A percentile compares a stretch with the other conserved stretches of the same genome.
Conservation (phyloP, 2,888 invertebrate species). For the Germaria angustata region DNA sequence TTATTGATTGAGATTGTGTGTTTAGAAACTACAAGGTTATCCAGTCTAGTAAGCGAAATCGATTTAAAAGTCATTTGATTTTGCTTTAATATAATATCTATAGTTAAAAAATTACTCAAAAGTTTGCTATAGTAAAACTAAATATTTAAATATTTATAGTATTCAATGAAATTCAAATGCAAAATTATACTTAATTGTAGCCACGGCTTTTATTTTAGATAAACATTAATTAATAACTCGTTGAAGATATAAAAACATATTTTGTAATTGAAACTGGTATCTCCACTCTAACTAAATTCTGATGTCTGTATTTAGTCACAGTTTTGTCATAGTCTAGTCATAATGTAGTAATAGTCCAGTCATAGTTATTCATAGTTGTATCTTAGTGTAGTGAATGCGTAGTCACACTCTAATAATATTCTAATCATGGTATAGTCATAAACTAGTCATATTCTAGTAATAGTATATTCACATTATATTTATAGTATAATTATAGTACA, state of each 20-base stretch:
- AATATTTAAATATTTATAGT: neutral
- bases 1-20: conserved; percentile 16
- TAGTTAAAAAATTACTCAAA: neutral
- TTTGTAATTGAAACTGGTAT: no score
- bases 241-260: no score
- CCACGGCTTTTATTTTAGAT: neutral
- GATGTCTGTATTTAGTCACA: no score
- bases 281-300: no score
- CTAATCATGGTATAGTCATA: neutral
- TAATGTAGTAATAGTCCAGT: neutral
- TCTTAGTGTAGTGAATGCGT: no score
- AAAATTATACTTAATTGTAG: neutral
- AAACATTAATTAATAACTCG: no score
- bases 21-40: conserved; percentile 22
- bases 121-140: neutral
- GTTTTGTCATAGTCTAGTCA: neutral
- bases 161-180: neutral
- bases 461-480: no score
- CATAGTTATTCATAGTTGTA: no score
- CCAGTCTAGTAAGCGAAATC: neutral
- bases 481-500: no score
- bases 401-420: no score
- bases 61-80: conserved; percentile 8
- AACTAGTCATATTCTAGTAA: neutral
- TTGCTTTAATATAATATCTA: neutral